Evolutionary conservation across 2,888 invertebrate species (phyloP).

Genomic region (Thysanoteuthis rhombus): DNA sequence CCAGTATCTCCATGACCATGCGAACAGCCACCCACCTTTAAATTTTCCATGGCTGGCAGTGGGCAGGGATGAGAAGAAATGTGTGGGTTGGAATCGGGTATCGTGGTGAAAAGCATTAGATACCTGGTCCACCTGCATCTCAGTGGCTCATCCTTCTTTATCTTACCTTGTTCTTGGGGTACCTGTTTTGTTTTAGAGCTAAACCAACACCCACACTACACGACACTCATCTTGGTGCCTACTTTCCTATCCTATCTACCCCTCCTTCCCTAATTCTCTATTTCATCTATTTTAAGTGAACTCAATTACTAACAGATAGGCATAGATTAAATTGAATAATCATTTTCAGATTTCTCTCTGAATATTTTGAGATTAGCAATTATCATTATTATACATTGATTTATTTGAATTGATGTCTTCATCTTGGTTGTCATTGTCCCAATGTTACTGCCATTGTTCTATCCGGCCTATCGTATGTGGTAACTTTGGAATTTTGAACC

Average conservation of each 20-base stretch:
- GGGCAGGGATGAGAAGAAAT: background rate
- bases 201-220: background rate
- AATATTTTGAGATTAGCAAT: too few species aligned
- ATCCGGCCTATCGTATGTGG: too few species aligned
- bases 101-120: background rate
- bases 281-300: background rate
- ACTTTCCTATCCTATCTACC: background rate
- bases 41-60: background rate
- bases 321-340: background rate
- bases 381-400: too few species aligned
- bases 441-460: too few species aligned
- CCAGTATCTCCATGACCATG: background rate
- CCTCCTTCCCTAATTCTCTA: background rate
- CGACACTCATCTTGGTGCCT: background rate
- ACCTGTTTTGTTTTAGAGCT: background rate
- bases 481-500: too few species aligned
- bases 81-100: background rate
- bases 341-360: too few species aligned
- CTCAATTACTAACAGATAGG: background rate
- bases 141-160: background rate
- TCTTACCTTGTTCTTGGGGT: background rate
- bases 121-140: background rate
- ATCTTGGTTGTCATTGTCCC: too few species aligned
- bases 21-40: background rate
- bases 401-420: too few species aligned